These are phyloP conservation scores for Crypturellus tataupa DNA, from an alignment of 2,797 vertebrate species.

Conservation along the genomic window DNA sequence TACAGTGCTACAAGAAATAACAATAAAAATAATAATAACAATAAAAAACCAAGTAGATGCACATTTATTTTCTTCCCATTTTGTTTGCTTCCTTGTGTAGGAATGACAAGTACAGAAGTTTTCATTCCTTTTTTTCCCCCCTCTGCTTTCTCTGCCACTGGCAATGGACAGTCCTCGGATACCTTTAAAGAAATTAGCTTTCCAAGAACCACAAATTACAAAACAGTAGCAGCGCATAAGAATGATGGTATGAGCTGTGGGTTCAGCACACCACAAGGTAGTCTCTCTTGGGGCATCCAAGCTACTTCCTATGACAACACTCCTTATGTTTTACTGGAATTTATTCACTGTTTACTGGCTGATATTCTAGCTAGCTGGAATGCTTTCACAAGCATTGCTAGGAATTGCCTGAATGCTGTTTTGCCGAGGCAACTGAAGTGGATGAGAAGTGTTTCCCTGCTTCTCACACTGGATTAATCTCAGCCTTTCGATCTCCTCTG, in stretches of 20 bases:
- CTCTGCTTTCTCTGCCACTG: background rate
- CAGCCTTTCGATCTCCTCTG: background rate
- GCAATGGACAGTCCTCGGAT: background rate
- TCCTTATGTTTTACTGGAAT: background rate
- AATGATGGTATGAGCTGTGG: background rate
- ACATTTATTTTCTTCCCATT: background rate
- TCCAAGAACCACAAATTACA: background rate
- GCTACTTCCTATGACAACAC: background rate
- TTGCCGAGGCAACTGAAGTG: background rate
- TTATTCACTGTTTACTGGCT: background rate
- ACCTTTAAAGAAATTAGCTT: background rate
- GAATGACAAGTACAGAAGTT: rapidly evolving
- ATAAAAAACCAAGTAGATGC: background rate
- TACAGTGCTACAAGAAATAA: background rate
- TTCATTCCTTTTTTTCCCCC: background rate
- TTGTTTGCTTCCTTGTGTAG: background rate
- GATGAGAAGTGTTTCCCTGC: background rate
- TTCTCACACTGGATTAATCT: background rate
- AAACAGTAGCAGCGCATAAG: background rate
- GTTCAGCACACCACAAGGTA: background rate
- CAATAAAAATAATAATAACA: background rate
- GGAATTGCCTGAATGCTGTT: background rate
- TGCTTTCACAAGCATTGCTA: background rate
- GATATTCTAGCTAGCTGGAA: background rate
- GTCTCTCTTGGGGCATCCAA: background rate